A percentile compares a stretch with the other conserved stretches of the same genome.
Evolutionary conservation across 1,140 invertebrate species (phyloP).

Genomic region (Oppia nitens): DNA sequence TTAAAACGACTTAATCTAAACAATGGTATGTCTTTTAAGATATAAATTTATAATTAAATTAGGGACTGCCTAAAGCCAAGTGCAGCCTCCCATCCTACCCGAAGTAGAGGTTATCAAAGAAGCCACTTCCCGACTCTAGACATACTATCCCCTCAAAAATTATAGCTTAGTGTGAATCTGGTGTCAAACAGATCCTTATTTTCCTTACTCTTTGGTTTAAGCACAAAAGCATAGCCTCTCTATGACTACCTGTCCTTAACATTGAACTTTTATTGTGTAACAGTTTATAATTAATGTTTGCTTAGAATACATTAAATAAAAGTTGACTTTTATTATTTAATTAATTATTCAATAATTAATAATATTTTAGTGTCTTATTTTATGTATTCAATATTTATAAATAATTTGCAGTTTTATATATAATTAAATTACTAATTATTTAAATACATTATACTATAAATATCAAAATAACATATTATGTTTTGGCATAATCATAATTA

Average conservation of each 20-base stretch:
- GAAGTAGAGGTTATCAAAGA: conserved; percentile 17
- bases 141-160: conserved; percentile 12
- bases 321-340: too few species aligned
- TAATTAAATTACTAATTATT: too few species aligned
- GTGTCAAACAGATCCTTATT: conserved; percentile 4
- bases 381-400: too few species aligned
- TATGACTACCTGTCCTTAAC: too few species aligned
- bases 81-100: conserved; percentile 21
- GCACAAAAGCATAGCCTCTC: conserved; percentile 8
- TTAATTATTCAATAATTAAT: too few species aligned
- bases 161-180: neutral
- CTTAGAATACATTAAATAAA: neutral
- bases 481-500: too few species aligned
- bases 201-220: conserved; percentile 19
- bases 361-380: too few species aligned
- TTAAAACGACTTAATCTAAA: neutral
- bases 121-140: neutral
- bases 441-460: too few species aligned
- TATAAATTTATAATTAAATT: neutral
- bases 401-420: too few species aligned
- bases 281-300: neutral
- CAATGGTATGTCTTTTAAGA: neutral
- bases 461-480: too few species aligned
- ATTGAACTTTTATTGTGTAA: neutral
- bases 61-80: neutral